Conservation (phyloP, 2,888 invertebrate genomes). For the Carcina quercana region DNA sequence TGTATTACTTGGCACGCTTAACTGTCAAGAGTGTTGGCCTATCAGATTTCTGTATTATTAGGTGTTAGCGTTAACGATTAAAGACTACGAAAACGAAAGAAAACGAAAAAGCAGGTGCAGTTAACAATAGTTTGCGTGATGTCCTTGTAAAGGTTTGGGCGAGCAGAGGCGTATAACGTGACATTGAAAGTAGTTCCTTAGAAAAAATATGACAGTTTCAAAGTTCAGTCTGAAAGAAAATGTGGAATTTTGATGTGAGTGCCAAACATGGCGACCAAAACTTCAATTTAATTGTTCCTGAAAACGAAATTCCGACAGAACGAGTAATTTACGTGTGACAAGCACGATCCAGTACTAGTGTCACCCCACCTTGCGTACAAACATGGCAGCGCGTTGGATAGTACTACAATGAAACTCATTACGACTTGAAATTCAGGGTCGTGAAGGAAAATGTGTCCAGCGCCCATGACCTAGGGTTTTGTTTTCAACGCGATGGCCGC, state of each 20-base stretch:
- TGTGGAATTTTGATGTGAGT: no score
- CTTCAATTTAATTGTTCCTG: slow-evolving; percentile 17
- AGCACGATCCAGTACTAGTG: slow-evolving; percentile 20
- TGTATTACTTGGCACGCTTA: slow-evolving; percentile 64
- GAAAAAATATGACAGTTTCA: no score
- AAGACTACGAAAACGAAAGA: slow-evolving; percentile 1
- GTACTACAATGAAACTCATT: slow-evolving; percentile 31
- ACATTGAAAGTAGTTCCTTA: no score
- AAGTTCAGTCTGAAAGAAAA: no score
- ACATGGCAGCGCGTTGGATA: slow-evolving; percentile 26
- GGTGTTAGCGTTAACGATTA: no score
- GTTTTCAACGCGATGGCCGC: slow-evolving; percentile 54
- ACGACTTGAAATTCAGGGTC: slow-evolving; percentile 19
- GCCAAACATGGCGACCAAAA: slow-evolving; percentile 6
- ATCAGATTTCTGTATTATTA: slow-evolving; percentile 54
- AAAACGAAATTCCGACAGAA: slow-evolving; percentile 24
- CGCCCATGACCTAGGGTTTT: slow-evolving; percentile 63
- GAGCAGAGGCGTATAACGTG: slow-evolving; percentile 13
- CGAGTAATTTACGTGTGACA: slow-evolving; percentile 21
- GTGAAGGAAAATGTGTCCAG: slow-evolving; percentile 58
- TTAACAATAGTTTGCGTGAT: no score
- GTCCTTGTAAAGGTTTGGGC: slow-evolving; percentile 32
- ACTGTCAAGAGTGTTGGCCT: slow-evolving; percentile 35
- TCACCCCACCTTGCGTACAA: slow-evolving; percentile 25
- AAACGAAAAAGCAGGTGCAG: no score